Base-by-base conservation (phyloP, 1,140 invertebrate species). In the Contarinia nasturtii region DNA sequence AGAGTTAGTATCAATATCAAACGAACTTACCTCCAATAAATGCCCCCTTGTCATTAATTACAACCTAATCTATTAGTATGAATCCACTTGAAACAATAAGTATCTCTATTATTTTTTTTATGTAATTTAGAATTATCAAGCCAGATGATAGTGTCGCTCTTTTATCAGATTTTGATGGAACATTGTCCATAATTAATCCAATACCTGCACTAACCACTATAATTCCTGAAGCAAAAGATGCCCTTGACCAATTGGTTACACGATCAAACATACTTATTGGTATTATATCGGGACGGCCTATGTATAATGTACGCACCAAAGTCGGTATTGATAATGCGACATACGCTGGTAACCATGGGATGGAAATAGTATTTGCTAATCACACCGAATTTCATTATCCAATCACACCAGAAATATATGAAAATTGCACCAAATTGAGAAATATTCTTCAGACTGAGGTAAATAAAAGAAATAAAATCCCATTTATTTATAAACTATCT, bases 121-220 rank as follows among this genome's bases (percentile, higher is more conserved):
- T n/a, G n/a, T n/a, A n/a, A n/a, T n/a, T n/a, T n/a, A 27, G 27
- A 10, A 27, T 27, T 27, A 27, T 27, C 27, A 27, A 27, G 27
- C 27, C 27, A 3, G 27, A 27, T 27, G 27, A 27, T 27, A 27
- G 27, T 10, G 10, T 27, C 10, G 27, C 27, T 27, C 27, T 27
- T 27, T 65, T 91, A 0, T 61, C 91, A 48, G 86, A 92, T 63
- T 92, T 90, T 60, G 88, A 92, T 60, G 88, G 87, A 17, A 91
- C 88, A 0, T 61, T 91, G 49, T 84, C 86, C 0, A 84, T 86
- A 1, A 82, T 92, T 54, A 82, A 83, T 0, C 79, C 82, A 1
- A 86, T 89, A 67, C 87, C 86, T 0, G 82, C 87, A 60, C 68
- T 90, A 22, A 86, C 88, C 7, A 77, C 78, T 14, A 69, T 91